These are phyloP conservation scores for Synanceia verrucosa DNA, from an alignment of 2,797 vertebrate genomes.

Conservation along the genomic window DNA sequence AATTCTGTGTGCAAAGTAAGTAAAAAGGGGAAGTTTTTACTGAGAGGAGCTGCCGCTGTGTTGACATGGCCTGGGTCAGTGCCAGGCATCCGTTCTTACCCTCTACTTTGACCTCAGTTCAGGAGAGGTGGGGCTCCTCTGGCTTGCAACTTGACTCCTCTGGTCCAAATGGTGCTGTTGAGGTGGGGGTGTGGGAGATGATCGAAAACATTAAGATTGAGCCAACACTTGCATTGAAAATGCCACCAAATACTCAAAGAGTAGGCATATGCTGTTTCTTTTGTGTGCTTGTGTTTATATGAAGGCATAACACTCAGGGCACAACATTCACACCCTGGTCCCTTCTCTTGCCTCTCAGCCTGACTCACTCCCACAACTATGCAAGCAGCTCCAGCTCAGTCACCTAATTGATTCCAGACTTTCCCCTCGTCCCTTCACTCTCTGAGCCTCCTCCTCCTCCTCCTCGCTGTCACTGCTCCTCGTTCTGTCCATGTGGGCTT, in stretches of 20 bases:
- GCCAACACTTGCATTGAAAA: background rate
- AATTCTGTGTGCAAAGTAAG: slow-evolving; percentile 32
- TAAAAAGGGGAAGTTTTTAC: slow-evolving; percentile 56
- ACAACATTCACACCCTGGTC: slow-evolving; percentile 61
- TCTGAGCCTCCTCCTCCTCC: slow-evolving; percentile 46
- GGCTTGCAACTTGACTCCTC: slow-evolving; percentile 58
- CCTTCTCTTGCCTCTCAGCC: slow-evolving; percentile 59
- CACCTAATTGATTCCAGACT: slow-evolving; percentile 82
- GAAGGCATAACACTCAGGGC: slow-evolving; percentile 45
- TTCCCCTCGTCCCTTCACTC: slow-evolving; percentile 60
- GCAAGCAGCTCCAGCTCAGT: slow-evolving; percentile 76
- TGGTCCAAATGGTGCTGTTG: slow-evolving; percentile 8
- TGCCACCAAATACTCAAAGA: background rate
- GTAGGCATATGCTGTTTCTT: slow-evolving; percentile 3
- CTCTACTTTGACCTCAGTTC: slow-evolving; percentile 69
- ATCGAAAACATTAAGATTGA: background rate
- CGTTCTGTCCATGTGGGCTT: slow-evolving; percentile 32
- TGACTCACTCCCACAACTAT: slow-evolving; percentile 84
- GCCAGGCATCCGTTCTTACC: slow-evolving; percentile 65
- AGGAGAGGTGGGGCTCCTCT: slow-evolving; percentile 56
- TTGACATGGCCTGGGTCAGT: slow-evolving; percentile 61
- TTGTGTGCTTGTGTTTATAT: slow-evolving; percentile 33
- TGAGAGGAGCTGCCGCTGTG: slow-evolving; percentile 43
- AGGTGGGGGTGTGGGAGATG: background rate
- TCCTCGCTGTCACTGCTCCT: slow-evolving; percentile 61